A percentile compares a stretch with the other conserved stretches of the same genome.
Conservation (phyloP, 1,140 invertebrate species). For the Papilio xuthus region DNA sequence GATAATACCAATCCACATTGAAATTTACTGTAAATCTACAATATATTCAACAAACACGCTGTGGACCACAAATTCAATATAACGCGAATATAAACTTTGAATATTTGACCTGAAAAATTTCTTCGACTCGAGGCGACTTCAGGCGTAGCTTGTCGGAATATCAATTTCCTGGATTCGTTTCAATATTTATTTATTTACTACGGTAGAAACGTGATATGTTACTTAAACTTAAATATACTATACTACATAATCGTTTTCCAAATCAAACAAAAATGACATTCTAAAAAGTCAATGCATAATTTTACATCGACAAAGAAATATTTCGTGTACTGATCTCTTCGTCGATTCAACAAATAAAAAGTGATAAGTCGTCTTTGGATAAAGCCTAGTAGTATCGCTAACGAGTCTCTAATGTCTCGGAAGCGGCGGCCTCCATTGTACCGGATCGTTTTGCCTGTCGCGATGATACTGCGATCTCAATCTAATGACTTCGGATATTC, state of each 20-base stretch:
- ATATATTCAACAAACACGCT: neutral
- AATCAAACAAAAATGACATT: neutral
- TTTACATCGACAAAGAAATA: neutral
- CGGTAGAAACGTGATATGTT: neutral
- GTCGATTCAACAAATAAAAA: constrained; percentile 20
- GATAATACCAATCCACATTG: neutral
- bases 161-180: constrained; percentile 6
- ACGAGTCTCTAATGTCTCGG: constrained; percentile 9
- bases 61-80: neutral
- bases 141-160: neutral
- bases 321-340: neutral
- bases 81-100: neutral
- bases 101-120: neutral
- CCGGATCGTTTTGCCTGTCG: neutral
- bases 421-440: neutral
- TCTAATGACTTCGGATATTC: constrained; percentile 17
- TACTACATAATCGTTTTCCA: neutral
- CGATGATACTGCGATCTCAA: constrained; percentile 6
- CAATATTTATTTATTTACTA: neutral
- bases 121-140: neutral
- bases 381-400: constrained; percentile 1
- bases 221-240: neutral
- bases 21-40: neutral
- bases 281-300: neutral
- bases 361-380: constrained; percentile 5